Conservation (phyloP, 1,140 invertebrate genomes). For the Choristoneura fumiferana region DNA sequence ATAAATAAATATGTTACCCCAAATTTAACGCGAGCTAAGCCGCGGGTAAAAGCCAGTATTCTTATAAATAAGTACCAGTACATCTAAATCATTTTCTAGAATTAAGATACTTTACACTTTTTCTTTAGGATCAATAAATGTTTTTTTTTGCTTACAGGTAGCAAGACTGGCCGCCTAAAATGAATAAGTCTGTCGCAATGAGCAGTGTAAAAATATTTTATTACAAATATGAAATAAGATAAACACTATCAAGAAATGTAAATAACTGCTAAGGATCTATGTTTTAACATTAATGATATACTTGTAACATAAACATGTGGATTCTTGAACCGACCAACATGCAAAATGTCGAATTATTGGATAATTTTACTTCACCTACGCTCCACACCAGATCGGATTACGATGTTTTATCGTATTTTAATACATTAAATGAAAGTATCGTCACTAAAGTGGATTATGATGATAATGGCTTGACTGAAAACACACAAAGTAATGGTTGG, state of each 20-base stretch:
- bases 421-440: not conserved
- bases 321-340: too few species aligned
- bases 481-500: not conserved
- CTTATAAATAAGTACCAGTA: too few species aligned
- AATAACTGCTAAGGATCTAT: too few species aligned
- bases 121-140: not conserved
- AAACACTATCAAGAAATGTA: not conserved
- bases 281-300: too few species aligned
- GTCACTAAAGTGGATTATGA: not conserved
- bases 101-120: too few species aligned
- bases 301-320: too few species aligned
- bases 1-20: too few species aligned
- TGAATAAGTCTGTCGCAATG: not conserved
- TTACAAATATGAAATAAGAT: conserved; percentile 11
- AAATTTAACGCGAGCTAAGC: too few species aligned
- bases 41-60: too few species aligned
- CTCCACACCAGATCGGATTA: not conserved
- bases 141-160: conserved; percentile 4
- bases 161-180: not conserved
- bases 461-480: not conserved
- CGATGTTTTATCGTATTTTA: not conserved
- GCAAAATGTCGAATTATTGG: not conserved
- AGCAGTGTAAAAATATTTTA: not conserved
- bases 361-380: not conserved
- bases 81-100: too few species aligned